phyloP scores from a whole-genome alignment of 2,113 vertebrate genomes.

The Opisthocomus hoazin region DNA sequence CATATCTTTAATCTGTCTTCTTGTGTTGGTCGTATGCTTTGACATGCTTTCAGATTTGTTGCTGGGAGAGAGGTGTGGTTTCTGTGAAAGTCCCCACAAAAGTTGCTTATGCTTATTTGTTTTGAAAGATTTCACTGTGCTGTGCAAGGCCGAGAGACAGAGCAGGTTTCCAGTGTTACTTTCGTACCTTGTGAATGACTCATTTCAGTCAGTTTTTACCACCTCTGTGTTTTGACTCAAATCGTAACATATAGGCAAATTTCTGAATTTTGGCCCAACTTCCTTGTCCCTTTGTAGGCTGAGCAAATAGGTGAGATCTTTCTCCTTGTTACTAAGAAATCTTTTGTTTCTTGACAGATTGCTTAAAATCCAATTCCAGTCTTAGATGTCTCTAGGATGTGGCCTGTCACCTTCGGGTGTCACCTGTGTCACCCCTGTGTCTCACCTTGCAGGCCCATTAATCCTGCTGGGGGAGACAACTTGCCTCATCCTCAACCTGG shows the following conservation, averaged over 20 bases:
- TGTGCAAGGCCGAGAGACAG: neutral
- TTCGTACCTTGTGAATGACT: neutral
- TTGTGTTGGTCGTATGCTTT: neutral
- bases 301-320: neutral
- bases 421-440: neutral
- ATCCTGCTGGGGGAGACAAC: neutral
- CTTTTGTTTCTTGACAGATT: neutral
- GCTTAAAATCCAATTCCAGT: neutral
- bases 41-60: neutral
- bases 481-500: neutral
- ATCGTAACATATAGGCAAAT: neutral
- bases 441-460: neutral
- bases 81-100: neutral
- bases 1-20: neutral
- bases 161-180: fast-evolving
- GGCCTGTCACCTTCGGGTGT: neutral
- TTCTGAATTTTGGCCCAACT: neutral
- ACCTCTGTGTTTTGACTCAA: neutral
- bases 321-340: neutral
- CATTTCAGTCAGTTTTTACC: neutral
- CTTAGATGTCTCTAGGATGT: neutral
- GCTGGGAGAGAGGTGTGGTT: neutral
- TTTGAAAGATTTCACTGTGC: neutral
- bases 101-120: neutral
- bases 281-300: neutral